A percentile compares a stretch with the other conserved stretches of the same genome.
These are phyloP conservation scores for Chamaetylas fuelleborni DNA, from an alignment of 2,113 vertebrate species.

Conservation along the genomic window DNA sequence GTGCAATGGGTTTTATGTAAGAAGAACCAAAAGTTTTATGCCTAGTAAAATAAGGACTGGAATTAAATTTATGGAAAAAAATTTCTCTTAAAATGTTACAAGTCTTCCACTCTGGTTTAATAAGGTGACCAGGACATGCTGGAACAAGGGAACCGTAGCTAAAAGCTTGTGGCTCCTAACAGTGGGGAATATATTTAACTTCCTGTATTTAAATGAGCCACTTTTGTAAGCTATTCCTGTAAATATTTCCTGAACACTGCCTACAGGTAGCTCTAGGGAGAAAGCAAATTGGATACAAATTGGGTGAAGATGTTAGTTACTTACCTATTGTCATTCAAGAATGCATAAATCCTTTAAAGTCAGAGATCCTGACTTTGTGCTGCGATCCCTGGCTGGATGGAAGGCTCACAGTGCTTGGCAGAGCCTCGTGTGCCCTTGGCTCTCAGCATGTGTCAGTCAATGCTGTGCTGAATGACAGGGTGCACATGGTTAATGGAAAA, in stretches of 20 bases:
- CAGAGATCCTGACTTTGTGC: not conserved
- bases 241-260: not conserved
- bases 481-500: not conserved
- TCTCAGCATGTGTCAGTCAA: not conserved
- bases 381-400: not conserved
- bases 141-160: not conserved
- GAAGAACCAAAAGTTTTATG: conserved; percentile 17
- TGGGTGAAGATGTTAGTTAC: not conserved
- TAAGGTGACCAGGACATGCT: not conserved
- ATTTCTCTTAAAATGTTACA: not conserved
- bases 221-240: not conserved
- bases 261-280: not conserved
- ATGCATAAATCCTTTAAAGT: not conserved
- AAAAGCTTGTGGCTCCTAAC: not conserved
- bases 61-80: not conserved
- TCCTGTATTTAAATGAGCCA: not conserved
- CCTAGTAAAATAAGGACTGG: not conserved
- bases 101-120: not conserved
- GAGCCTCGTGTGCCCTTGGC: not conserved
- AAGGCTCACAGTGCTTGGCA: not conserved
- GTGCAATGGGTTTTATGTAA: conserved; percentile 51
- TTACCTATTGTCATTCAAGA: not conserved
- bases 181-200: not conserved
- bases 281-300: not conserved
- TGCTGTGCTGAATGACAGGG: not conserved